Conservation (phyloP, 2,113 vertebrate species). For the Ursus arctos region DNA sequence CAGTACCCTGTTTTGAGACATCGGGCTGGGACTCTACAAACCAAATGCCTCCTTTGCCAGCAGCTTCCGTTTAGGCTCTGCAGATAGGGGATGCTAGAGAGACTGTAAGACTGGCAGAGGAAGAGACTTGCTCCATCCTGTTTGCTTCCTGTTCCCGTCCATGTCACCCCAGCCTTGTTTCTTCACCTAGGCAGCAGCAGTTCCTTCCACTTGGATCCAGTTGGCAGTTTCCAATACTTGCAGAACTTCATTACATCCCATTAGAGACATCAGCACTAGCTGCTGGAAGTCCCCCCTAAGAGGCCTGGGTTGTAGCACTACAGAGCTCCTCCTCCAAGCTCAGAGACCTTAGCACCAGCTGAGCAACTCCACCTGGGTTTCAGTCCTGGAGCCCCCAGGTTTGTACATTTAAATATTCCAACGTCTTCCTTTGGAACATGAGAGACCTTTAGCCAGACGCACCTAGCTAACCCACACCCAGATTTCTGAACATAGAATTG, state of each 20-base stretch:
- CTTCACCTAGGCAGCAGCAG: not conserved
- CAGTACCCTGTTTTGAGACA: not conserved
- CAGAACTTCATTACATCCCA: not conserved
- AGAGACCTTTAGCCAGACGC: not conserved
- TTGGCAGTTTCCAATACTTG: not conserved
- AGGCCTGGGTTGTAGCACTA: not conserved
- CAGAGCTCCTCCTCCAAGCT: not conserved
- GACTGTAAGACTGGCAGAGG: not conserved
- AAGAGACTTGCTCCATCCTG: not conserved
- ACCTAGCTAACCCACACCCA: not conserved
- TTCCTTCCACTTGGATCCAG: not conserved
- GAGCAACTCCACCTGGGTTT: not conserved
- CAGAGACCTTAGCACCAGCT: not conserved
- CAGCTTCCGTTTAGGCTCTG: not conserved
- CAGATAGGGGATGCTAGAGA: not conserved
- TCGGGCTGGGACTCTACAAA: not conserved
- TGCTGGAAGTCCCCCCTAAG: not conserved
- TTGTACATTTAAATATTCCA: constrained; percentile 9
- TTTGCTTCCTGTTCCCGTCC: not conserved
- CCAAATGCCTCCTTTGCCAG: not conserved
- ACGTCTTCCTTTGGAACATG: not conserved
- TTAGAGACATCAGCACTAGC: not conserved
- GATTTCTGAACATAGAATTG: not conserved
- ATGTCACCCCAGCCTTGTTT: not conserved
- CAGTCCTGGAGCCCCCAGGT: not conserved